Percentiles rank a stretch among this genome's conserved stretches.
Evolutionary conservation across 2,113 vertebrate species (phyloP).

Genomic region (Emydura subglobosa): DNA sequence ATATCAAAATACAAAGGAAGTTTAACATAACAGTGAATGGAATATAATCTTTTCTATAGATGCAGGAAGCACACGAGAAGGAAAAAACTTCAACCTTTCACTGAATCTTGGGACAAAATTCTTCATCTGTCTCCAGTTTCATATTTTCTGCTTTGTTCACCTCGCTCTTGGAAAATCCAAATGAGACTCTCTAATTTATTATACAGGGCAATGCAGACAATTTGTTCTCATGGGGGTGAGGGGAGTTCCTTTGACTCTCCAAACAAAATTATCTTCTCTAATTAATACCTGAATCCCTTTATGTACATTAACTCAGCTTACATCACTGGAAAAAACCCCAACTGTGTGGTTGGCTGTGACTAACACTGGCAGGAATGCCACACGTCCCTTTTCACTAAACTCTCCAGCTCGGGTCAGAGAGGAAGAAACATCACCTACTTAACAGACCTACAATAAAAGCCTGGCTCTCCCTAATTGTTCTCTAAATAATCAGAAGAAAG

Average conservation of each 20-base stretch:
- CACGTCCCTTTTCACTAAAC: not conserved
- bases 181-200: not conserved
- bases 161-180: not conserved
- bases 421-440: not conserved
- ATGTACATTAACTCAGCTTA: not conserved
- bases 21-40: not conserved
- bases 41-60: not conserved
- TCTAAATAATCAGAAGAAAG: not conserved
- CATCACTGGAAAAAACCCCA: not conserved
- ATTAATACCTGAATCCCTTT: slow-evolving; percentile 32
- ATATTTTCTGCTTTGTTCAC: not conserved
- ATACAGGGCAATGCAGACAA: not conserved
- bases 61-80: not conserved
- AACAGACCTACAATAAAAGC: not conserved
- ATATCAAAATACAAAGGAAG: accelerated
- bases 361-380: accelerated
- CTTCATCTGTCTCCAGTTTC: not conserved
- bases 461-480: not conserved
- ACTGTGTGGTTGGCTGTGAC: not conserved
- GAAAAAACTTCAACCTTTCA: not conserved
- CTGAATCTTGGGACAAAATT: not conserved
- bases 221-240: not conserved
- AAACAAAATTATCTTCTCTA: slow-evolving; percentile 19
- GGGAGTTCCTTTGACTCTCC: slow-evolving; percentile 7
- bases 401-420: not conserved